Base-by-base conservation (phyloP, 2,113 vertebrate species). In the Anarrhichthys ocellatus region DNA sequence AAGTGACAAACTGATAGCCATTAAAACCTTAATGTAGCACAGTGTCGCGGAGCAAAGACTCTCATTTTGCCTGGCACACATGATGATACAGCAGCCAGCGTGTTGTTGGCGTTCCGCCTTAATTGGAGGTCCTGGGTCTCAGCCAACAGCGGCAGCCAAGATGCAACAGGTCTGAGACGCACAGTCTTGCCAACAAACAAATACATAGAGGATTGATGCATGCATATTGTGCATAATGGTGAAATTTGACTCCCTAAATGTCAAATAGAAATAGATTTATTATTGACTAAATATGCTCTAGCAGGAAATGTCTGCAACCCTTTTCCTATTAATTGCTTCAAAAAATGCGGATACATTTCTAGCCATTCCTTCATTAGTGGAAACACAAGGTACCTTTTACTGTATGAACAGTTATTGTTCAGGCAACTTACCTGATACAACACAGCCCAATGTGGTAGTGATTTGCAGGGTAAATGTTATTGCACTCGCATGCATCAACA, bases 391-490 rank as follows among this genome's bases (percentile, higher is more conserved):
- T 69, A 42, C 76, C 86, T 65, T 90, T 85, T 44, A 80, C 70
- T 81, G 72, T 59, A 67, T 80, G 85, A 78, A 67, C 56, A 27
- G 74, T 69, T 83, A 77, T 82, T 85, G 61, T 83, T 85, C 34
- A 91, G 91, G 85, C 90, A 81, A 63, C 94, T 52, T 87, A 81
- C 80, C 92, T 90, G 86, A 91, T 84, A 76, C 80, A 86, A 78
- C 73, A 73, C 91, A 76, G 91, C 73, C 70, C 91, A 94, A 93
- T 94, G 65, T 92, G 92, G 91, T 83, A 91, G 92, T 86, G 83
- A 94, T 95, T 97, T 96, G 94, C 87, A 95, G 93, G 93, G 92
- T 96, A 96, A 97, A 96, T 96, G 95, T 97, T 97, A 96, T 96
- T 96, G 93, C 94, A 95, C 93, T 96, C 79, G 86, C 95, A 92